A percentile compares a stretch with the other conserved stretches of the same genome.
Conservation (phyloP, 2,113 vertebrate species). For the Neoarius graeffei region DNA sequence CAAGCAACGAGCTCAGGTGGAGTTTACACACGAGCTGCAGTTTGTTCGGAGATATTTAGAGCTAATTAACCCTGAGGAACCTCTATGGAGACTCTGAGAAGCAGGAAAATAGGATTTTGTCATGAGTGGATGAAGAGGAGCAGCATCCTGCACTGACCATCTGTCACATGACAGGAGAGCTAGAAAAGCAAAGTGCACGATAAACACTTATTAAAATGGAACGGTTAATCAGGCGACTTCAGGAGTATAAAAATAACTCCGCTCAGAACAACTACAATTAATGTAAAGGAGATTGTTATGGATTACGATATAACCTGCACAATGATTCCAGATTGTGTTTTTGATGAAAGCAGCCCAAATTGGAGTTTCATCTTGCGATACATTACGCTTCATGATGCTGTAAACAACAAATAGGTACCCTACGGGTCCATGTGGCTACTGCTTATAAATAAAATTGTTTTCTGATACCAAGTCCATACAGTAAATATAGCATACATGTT, state of each 20-base stretch:
- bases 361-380: not conserved
- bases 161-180: conserved; percentile 25
- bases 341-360: not conserved
- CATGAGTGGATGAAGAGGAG: conserved; percentile 28
- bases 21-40: conserved; percentile 3
- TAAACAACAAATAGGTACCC: too few relatives aligned
- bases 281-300: not conserved
- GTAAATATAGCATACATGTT: too few relatives aligned
- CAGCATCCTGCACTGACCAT: conserved; percentile 38
- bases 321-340: not conserved
- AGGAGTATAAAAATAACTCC: not conserved
- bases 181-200: not conserved
- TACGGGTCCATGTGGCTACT: too few relatives aligned
- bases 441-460: too few relatives aligned
- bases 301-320: not conserved
- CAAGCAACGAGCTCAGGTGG: not conserved
- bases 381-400: not conserved
- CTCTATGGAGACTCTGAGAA: conserved; percentile 4
- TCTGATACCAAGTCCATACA: too few relatives aligned
- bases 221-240: not conserved
- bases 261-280: not conserved
- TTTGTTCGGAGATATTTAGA: conserved; percentile 19
- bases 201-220: conserved; percentile 20
- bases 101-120: conserved; percentile 30
- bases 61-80: conserved; percentile 32